These are phyloP conservation scores for zebrafish (Danio rerio) DNA, from an alignment of 2,113 vertebrate species.

Conservation along the genomic window GRCz12tu NC_133192.1:5684501-5685000, in stretches of 20 bases:
- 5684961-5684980: too few relatives aligned
- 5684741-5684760: neutral
- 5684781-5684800: neutral
- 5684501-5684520: too few relatives aligned
- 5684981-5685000: too few relatives aligned
- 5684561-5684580: neutral
- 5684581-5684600: neutral
- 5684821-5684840: neutral
- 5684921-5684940: too few relatives aligned
- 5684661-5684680: neutral
- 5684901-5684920: too few relatives aligned
- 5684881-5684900: too few relatives aligned
- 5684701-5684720: neutral
- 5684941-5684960: too few relatives aligned
- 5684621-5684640: neutral
- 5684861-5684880: too few relatives aligned
- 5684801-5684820: neutral
- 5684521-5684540: too few relatives aligned
- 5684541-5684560: neutral
- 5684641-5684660: neutral
- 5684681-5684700: neutral
- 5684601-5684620: neutral
- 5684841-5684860: too few relatives aligned
- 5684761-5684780: neutral
- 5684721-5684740: neutral